Conservation (phyloP, 1,140 invertebrate species). For the Popillia japonica region DNA sequence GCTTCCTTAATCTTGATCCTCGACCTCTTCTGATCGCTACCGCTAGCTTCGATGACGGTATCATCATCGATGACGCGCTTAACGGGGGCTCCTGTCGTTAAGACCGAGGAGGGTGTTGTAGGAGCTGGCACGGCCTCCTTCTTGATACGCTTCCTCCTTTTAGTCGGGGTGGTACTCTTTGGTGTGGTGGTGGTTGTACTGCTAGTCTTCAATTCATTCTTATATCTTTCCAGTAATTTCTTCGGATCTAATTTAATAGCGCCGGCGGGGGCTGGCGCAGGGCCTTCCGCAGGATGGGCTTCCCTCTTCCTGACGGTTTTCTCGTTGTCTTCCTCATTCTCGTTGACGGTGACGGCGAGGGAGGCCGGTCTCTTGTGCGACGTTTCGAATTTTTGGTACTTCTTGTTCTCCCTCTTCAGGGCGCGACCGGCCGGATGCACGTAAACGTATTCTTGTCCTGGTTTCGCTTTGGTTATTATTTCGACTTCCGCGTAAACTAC, state of each 20-base stretch:
- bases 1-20: conserved; percentile 85
- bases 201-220: conserved; percentile 52
- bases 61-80: conserved; percentile 51
- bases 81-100: conserved; percentile 52
- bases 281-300: conserved; percentile 44
- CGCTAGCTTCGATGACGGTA: conserved; percentile 52
- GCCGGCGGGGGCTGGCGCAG: conserved; percentile 56
- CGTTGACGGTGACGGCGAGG: conserved; percentile 49
- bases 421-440: conserved; percentile 52
- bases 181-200: conserved; percentile 47
- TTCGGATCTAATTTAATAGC: conserved; percentile 57
- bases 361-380: conserved; percentile 57
- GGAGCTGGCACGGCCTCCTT: conserved; percentile 47
- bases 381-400: conserved; percentile 56
- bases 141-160: conserved; percentile 48
- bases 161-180: conserved; percentile 43
- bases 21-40: conserved; percentile 65
- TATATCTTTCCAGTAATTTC: conserved; percentile 57
- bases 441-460: conserved; percentile 57
- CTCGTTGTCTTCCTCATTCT: conserved; percentile 51
- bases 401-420: conserved; percentile 55
- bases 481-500: conserved; percentile 44
- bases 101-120: conserved; percentile 47
- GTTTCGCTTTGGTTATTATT: conserved; percentile 53
- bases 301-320: conserved; percentile 48